phyloP scores from a whole-genome alignment of 2,888 invertebrate species.

The Chelonus formosanus region DNA sequence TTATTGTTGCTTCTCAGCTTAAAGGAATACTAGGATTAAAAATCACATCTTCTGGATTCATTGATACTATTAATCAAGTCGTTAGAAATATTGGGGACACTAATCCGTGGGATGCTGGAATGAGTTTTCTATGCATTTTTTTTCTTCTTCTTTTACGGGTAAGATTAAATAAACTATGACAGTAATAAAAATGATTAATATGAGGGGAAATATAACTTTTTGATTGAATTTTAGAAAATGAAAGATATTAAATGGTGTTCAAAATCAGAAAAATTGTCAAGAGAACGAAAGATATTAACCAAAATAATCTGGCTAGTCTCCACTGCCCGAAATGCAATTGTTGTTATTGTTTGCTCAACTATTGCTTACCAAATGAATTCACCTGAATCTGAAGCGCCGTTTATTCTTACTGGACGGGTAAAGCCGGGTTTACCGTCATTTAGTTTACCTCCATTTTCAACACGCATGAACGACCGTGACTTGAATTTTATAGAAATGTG shows the following conservation, averaged over 20 bases:
- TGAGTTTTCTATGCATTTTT: conserved; percentile 79
- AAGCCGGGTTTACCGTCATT: conserved; percentile 79
- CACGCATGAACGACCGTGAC: conserved; percentile 70
- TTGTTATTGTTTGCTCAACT: conserved; percentile 78
- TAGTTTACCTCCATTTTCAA: conserved; percentile 76
- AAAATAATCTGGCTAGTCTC: conserved; percentile 80
- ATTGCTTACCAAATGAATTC: conserved; percentile 73
- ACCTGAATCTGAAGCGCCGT: conserved; percentile 69
- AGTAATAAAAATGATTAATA: conserved; percentile 30
- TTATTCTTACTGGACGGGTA: conserved; percentile 79
- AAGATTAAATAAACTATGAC: conserved; percentile 56
- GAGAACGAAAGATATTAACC: conserved; percentile 64
- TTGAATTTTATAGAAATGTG: conserved; percentile 76
- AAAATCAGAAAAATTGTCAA: conserved; percentile 60
- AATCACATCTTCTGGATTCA: conserved; percentile 77
- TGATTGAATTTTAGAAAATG: conserved; percentile 70
- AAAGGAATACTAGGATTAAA: conserved; percentile 79
- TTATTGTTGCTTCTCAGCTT: conserved; percentile 86
- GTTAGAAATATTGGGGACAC: conserved; percentile 75
- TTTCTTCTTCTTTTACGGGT: conserved; percentile 80
- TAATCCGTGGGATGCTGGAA: conserved; percentile 73
- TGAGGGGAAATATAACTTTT: too few species aligned
- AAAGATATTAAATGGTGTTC: conserved; percentile 71
- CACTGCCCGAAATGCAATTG: conserved; percentile 84
- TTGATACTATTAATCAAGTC: conserved; percentile 79